A percentile compares a stretch with the other conserved stretches of the same genome.
These are phyloP conservation scores for Rhyzopertha dominica DNA, from an alignment of 1,140 invertebrate species.

Conservation along the genomic window DNA sequence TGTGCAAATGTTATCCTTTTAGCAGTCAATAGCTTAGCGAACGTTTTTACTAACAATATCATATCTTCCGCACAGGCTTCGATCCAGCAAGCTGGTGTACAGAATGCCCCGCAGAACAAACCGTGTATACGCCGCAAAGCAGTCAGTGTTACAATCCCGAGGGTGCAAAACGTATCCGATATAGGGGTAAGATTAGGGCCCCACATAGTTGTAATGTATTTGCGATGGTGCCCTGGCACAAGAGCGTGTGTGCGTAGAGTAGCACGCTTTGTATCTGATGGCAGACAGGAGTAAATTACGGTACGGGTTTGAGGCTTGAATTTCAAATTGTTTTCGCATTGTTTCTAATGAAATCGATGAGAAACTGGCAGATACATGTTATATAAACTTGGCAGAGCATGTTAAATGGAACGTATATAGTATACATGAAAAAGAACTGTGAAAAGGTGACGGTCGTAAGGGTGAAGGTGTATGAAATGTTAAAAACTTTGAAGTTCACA, in stretches of 20 bases:
- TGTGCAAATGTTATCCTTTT: too few relatives aligned
- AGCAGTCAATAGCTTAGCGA: too few relatives aligned
- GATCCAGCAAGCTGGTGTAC: too few relatives aligned
- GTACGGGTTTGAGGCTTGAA: conserved; percentile 9
- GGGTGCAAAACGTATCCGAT: conserved; percentile 17
- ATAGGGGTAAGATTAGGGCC: conserved; percentile 17
- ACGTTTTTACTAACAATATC: too few relatives aligned
- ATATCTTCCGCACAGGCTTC: too few relatives aligned
- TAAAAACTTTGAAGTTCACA: too few relatives aligned
- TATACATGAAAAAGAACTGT: background rate
- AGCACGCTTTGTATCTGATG: conserved; percentile 7
- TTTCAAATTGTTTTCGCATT: conserved; percentile 3
- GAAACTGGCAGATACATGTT: too few relatives aligned
- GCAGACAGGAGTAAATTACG: background rate
- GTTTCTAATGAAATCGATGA: too few relatives aligned
- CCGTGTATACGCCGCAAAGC: conserved; percentile 15
- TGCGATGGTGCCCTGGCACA: conserved; percentile 9
- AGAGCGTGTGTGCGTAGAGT: conserved; percentile 3
- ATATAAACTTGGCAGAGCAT: too few relatives aligned
- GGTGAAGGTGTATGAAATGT: too few relatives aligned
- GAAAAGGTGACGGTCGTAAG: too few relatives aligned
- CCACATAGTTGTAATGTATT: conserved; percentile 15
- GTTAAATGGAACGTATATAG: background rate
- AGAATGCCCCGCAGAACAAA: too few relatives aligned
- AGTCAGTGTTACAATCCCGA: conserved; percentile 15